A percentile compares a stretch with the other conserved stretches of the same genome.
Conservation (phyloP, 2,113 vertebrate species). For the Cynocephalus volans region DNA sequence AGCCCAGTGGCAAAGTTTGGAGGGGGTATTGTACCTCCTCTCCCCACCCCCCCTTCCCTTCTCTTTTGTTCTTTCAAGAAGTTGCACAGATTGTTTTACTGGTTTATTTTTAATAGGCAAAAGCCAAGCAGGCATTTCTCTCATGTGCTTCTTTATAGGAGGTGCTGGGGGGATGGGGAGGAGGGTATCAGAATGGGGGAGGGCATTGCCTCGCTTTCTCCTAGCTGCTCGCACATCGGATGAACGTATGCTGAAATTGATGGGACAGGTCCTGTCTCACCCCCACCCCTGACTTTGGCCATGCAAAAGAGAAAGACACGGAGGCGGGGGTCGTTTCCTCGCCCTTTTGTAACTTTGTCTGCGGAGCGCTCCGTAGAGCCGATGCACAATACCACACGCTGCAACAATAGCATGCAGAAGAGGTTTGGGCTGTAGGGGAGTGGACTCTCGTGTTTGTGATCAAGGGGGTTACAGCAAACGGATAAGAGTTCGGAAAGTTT, state of each 20-base stretch:
- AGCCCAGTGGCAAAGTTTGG: conserved; percentile 72
- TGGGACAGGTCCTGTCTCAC: neutral
- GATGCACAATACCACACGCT: neutral
- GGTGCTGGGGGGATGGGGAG: neutral
- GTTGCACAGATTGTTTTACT: conserved; percentile 63
- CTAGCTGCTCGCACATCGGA: neutral
- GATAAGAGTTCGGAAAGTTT: conserved; percentile 70
- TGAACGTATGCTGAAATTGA: neutral
- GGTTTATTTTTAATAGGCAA: conserved; percentile 59
- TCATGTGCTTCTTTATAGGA: neutral
- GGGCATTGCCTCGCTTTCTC: neutral
- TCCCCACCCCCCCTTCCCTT: neutral
- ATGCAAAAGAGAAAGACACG: neutral
- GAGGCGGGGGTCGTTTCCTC: neutral
- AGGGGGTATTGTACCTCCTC: conserved; percentile 37
- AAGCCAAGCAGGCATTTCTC: neutral
- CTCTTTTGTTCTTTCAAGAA: conserved; percentile 79
- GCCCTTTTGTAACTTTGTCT: conserved; percentile 56
- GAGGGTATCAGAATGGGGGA: neutral
- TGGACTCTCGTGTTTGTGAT: neutral
- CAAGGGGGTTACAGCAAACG: neutral
- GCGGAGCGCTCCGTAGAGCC: neutral
- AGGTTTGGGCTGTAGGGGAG: neutral
- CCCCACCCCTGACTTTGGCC: neutral
- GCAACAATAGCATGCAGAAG: conserved; percentile 69